Percentiles rank a stretch among this genome's conserved stretches.
Conservation (phyloP, 2,888 invertebrate species). For the Pimpla rufipes region DNA sequence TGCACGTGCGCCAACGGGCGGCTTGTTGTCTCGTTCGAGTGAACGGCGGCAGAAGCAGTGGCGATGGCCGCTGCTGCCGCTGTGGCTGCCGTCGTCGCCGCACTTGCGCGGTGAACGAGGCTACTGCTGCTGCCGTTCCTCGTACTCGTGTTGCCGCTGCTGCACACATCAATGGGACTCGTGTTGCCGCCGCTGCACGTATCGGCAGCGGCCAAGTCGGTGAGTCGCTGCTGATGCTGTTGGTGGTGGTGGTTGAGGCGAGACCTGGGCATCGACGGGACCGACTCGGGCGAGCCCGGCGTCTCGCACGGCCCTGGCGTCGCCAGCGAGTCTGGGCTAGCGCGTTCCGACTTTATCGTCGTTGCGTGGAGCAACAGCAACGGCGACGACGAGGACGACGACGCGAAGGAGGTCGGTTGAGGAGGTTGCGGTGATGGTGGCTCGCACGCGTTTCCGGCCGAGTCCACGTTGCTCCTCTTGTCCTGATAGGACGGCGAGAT, state of each 20-base stretch:
- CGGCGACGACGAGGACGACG: constrained; percentile 55
- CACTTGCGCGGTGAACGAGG: constrained; percentile 33
- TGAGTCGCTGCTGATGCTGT: constrained; percentile 59
- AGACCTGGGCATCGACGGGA: constrained; percentile 64
- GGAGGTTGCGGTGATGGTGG: constrained; percentile 41
- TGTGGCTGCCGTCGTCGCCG: constrained; percentile 68
- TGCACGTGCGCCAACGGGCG: constrained; percentile 75
- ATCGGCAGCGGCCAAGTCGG: constrained; percentile 39
- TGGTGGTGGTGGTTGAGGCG: constrained; percentile 71
- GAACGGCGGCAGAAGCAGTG: constrained; percentile 75
- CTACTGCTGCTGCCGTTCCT: no score
- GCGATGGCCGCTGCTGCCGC: constrained; percentile 64
- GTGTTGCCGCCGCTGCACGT: constrained; percentile 34
- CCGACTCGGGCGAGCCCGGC: constrained; percentile 72
- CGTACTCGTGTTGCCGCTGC: constrained; percentile 44
- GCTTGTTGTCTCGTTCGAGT: constrained; percentile 74
- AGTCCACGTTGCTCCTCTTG: constrained; percentile 50
- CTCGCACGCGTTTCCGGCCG: constrained; percentile 58
- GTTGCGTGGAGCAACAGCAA: constrained; percentile 78
- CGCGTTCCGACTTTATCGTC: constrained; percentile 82
- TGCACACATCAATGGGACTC: constrained; percentile 41
- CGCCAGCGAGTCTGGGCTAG: constrained; percentile 82
- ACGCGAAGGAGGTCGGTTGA: constrained; percentile 64
- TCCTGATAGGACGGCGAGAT: constrained; percentile 48
- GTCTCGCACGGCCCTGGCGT: constrained; percentile 83